Conservation (phyloP, 2,888 invertebrate species). For the Hemithea aestivaria region DNA sequence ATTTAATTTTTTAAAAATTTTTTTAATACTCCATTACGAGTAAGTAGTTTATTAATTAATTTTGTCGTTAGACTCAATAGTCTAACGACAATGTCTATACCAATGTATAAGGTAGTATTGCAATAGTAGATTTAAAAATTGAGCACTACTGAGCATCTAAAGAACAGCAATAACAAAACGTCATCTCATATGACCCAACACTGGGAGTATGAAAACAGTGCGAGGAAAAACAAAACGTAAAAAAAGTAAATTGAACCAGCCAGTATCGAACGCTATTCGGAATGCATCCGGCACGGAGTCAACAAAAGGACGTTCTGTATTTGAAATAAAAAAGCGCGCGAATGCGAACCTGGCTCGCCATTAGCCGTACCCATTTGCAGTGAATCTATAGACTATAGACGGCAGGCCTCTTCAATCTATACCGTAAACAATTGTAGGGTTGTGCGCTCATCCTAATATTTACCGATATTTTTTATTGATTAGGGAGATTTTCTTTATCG, state of each 20-base stretch:
- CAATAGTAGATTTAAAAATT: no score
- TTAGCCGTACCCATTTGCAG: conserved; percentile 73
- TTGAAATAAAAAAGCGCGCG: conserved; percentile 69
- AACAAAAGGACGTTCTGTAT: conserved; percentile 73
- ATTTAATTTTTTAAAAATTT: no score
- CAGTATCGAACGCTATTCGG: conserved; percentile 67
- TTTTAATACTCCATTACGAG: no score
- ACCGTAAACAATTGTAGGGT: conserved; percentile 65
- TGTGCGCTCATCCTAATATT: conserved; percentile 22
- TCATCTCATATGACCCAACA: conserved; percentile 29
- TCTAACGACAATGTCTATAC: no score
- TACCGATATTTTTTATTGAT: no score
- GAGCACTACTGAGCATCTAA: no score
- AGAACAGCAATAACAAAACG: no score
- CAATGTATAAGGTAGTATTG: no score
- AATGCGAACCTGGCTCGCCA: conserved; percentile 68
- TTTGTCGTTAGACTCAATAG: no score
- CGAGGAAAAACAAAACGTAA: conserved; percentile 51
- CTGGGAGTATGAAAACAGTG: conserved; percentile 33
- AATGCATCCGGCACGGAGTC: conserved; percentile 64
- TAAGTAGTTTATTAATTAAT: no score
- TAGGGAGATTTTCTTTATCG: no score
- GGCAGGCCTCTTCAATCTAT: conserved; percentile 70
- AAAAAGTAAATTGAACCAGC: conserved; percentile 45
- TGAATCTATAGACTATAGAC: conserved; percentile 66